Evolutionary conservation across 2,888 invertebrate species (phyloP).

Genomic region (Lochmaea crataegi): DNA sequence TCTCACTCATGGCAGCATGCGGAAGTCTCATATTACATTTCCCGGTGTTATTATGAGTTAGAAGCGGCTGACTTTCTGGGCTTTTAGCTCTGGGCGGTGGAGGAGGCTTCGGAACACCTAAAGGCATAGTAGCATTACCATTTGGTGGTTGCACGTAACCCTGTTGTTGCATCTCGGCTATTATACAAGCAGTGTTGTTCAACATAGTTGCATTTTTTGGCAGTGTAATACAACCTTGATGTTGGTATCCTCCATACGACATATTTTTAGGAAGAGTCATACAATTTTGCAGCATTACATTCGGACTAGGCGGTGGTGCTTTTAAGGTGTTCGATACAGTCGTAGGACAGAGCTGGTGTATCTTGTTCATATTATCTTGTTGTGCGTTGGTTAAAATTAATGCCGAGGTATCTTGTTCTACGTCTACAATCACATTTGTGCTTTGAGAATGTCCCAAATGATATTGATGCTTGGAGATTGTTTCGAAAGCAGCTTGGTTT

Average conservation of each 20-base stretch:
- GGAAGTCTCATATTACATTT: constrained; percentile 74
- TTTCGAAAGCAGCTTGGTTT: constrained; percentile 74
- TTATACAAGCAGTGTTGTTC: constrained; percentile 67
- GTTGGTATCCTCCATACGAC: constrained; percentile 63
- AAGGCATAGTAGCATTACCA: constrained; percentile 70
- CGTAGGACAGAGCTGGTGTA: constrained; percentile 66
- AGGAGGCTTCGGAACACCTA: constrained; percentile 70
- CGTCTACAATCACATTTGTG: constrained; percentile 85
- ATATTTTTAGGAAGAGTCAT: constrained; percentile 68
- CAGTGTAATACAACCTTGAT: constrained; percentile 67
- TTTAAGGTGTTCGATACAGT: constrained; percentile 70
- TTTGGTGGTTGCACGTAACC: constrained; percentile 72
- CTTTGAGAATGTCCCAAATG: constrained; percentile 81
- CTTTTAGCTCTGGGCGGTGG: constrained; percentile 70
- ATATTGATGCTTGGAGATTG: constrained; percentile 83
- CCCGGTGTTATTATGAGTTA: constrained; percentile 63
- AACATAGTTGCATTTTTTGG: constrained; percentile 70
- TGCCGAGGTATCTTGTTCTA: constrained; percentile 77
- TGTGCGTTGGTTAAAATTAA: constrained; percentile 70
- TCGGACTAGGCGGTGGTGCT: constrained; percentile 72
- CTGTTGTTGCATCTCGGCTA: constrained; percentile 71
- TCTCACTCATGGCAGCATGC: constrained; percentile 88
- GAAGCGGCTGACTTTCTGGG: constrained; percentile 70
- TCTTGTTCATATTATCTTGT: constrained; percentile 69
- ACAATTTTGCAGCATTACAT: constrained; percentile 67